A percentile compares a stretch with the other conserved stretches of the same genome.
phyloP scores from a whole-genome alignment of 2,113 vertebrate genomes.

The Tursiops truncatus region DNA sequence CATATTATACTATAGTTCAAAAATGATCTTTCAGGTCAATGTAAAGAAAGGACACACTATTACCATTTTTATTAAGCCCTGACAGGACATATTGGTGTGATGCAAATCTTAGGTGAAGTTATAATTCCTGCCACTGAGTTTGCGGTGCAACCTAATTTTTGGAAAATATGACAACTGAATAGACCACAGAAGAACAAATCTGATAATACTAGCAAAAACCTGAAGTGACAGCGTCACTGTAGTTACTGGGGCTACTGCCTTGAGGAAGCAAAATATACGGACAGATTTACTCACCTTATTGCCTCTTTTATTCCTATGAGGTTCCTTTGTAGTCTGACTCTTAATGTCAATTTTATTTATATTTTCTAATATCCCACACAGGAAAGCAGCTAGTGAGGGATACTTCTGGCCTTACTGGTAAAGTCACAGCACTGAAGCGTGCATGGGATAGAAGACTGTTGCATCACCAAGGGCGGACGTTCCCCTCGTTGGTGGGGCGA shows the following conservation, averaged over 20 bases:
- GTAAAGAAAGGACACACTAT: rapidly evolving
- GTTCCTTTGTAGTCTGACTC: not conserved
- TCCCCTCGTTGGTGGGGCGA: not conserved
- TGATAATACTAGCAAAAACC: not conserved
- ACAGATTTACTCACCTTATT: not conserved
- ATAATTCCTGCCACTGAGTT: not conserved
- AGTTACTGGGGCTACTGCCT: no score
- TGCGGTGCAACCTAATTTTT: not conserved
- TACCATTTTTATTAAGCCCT: not conserved
- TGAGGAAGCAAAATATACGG: not conserved
- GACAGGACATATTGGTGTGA: rapidly evolving
- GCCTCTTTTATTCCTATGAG: not conserved
- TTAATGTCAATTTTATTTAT: not conserved
- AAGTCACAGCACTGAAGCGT: not conserved
- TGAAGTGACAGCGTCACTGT: no score
- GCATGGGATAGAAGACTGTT: no score
- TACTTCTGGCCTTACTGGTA: not conserved
- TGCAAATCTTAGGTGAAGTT: not conserved
- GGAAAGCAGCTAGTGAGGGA: not conserved
- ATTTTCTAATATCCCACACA: not conserved
- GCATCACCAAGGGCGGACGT: not conserved
- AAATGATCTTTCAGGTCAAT: not conserved
- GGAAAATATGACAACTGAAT: not conserved
- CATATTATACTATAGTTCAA: rapidly evolving
- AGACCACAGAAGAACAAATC: not conserved